Base-by-base conservation (phyloP, 1,140 invertebrate genomes). In the Drosophila funebris region DNA sequence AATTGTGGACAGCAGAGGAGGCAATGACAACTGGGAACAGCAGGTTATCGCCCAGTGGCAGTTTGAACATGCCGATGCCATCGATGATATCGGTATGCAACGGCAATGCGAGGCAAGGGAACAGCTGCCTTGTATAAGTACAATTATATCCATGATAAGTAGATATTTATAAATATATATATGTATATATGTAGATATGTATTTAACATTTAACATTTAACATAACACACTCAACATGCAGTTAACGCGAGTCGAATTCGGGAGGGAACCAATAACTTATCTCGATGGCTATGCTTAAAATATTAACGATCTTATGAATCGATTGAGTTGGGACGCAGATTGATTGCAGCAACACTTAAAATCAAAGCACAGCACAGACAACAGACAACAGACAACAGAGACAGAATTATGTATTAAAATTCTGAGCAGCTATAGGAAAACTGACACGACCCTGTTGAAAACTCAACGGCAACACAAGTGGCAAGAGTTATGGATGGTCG, bases 301-400 rank as follows among this genome's bases (percentile, higher is more conserved):
- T 87, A 87, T 87, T 82, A 87, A 87, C 82, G 82, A 87, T 85
- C 71, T 73, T 73, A 76, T 60, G 63, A 60, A 72, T 66, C 53
- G 52, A 67, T 78, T 57, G 68, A 71, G 62, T 52, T 52, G 46
- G 18, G 36, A 43, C 48, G 7, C 73, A 73, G 76, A 73, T 39
- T 78, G 74, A 78, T 78, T 54, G 66, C 62, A 52, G 60, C 81
- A 84, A 87, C 82, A 81, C 78, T 88, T 88, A 88, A 88, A 88
- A 83, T 56, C 80, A 79, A 84, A 76, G 54, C 67, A 68, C 62
- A 62, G 61, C 29, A 31, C 29, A 8, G n/a, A n/a, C n/a, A n/a
- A n/a, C n/a, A n/a, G n/a, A n/a, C n/a, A n/a, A n/a, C n/a, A n/a
- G 24, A 1, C 2, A 27, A 58, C 44, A 39, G 11, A 9, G 1